Evolutionary conservation across 2,888 invertebrate genomes (phyloP).

Genomic region (Tachina lurida): DNA sequence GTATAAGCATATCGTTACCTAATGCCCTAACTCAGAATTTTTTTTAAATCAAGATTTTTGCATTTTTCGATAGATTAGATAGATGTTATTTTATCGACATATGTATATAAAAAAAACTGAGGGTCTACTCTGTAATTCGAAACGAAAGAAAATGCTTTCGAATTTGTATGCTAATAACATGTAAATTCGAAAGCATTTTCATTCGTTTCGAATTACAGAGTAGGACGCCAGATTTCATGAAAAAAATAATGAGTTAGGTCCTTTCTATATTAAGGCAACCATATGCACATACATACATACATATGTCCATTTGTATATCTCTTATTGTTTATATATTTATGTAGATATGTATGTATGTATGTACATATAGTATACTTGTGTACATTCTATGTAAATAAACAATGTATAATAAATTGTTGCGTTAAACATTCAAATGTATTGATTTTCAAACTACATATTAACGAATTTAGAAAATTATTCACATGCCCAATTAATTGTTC

Average conservation of each 20-base stretch:
- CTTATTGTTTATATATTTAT: background rate
- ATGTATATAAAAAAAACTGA: too few species aligned
- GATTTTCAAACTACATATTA: slow-evolving; percentile 36
- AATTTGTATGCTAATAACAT: too few species aligned
- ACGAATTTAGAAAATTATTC: slow-evolving; percentile 50
- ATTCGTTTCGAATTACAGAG: too few species aligned
- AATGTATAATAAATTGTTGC: slow-evolving; percentile 3
- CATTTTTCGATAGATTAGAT: too few species aligned
- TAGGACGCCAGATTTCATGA: too few species aligned
- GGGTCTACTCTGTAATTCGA: too few species aligned
- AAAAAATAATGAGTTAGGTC: too few species aligned
- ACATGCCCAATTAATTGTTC: slow-evolving; percentile 28
- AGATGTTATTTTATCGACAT: too few species aligned
- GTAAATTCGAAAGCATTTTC: too few species aligned
- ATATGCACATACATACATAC: background rate
- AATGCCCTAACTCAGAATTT: too few species aligned
- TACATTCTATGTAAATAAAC: slow-evolving; percentile 9
- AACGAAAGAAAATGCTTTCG: too few species aligned
- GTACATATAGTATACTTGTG: background rate
- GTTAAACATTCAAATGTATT: slow-evolving; percentile 19
- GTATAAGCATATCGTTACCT: background rate
- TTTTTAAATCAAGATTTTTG: too few species aligned
- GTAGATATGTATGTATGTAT: background rate
- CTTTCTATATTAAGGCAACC: background rate
- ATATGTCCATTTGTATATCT: background rate